phyloP scores from a whole-genome alignment of 2,888 invertebrate genomes.

The Gasteruption jaculator region DNA sequence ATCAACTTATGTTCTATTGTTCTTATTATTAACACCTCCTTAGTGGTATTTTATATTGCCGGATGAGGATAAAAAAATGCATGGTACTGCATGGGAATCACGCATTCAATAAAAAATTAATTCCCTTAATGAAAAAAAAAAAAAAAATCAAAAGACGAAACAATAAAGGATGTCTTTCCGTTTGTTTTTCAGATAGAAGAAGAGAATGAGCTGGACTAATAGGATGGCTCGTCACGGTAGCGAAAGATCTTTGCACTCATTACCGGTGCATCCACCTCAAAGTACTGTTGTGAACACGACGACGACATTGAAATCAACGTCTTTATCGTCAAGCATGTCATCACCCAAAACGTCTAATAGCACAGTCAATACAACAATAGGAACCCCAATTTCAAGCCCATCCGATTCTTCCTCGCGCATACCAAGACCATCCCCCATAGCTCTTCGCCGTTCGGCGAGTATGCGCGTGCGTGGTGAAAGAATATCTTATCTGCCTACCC shows the following conservation, averaged over 20 bases:
- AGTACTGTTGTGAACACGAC: conserved; percentile 5
- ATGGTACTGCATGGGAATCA: no score
- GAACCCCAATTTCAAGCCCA: conserved; percentile 18
- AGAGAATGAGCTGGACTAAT: conserved; percentile 25
- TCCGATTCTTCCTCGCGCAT: conserved; percentile 47
- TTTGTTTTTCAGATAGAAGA: conserved; percentile 7
- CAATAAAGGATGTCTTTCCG: neutral
- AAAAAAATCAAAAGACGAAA: no score
- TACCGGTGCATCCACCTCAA: conserved; percentile 21
- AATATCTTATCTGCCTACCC: conserved; percentile 26
- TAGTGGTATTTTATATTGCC: no score
- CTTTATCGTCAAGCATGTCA: conserved; percentile 14
- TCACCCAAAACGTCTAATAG: conserved; percentile 11
- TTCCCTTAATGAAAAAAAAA: no score
- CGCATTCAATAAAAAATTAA: no score
- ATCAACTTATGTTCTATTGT: no score
- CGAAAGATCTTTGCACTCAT: conserved; percentile 30
- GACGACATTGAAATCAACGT: conserved; percentile 6
- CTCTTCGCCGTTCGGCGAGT: conserved; percentile 63
- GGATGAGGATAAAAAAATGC: no score
- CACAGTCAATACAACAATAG: conserved; percentile 15
- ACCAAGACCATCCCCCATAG: conserved; percentile 49
- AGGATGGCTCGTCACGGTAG: conserved; percentile 37
- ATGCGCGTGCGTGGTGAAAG: conserved; percentile 66
- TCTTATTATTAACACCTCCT: no score